phyloP scores from a whole-genome alignment of 2,113 vertebrate species.

The Tricholaema leucomelas region DNA sequence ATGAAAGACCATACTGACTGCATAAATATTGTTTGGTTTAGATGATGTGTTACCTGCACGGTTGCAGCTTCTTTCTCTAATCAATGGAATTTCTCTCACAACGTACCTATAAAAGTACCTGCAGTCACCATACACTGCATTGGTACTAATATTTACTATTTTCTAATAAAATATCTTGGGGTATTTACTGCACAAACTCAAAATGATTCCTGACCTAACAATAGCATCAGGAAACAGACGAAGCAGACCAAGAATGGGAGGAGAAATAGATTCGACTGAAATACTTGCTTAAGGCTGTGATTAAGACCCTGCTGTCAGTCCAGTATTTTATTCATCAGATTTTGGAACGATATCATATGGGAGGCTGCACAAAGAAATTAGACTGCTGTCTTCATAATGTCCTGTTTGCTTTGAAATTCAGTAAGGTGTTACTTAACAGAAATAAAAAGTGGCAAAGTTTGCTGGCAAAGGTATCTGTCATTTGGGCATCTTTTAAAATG shows the following conservation, averaged over 20 bases:
- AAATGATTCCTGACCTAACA: background rate
- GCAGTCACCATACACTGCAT: background rate
- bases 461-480: background rate
- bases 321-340: background rate
- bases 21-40: background rate
- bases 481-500: background rate
- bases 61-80: background rate
- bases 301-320: conserved; percentile 54
- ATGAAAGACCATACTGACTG: background rate
- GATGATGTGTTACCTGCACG: background rate
- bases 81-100: background rate
- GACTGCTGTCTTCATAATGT: background rate
- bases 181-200: background rate
- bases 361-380: background rate
- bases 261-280: background rate
- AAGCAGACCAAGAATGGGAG: background rate
- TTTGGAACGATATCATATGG: background rate
- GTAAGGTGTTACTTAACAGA: background rate
- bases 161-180: background rate
- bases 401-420: background rate
- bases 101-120: background rate
- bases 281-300: conserved; percentile 56
- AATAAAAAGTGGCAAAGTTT: background rate
- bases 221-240: background rate
- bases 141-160: background rate